Percentiles rank a stretch among this genome's conserved stretches.
Conservation (phyloP, 2,113 vertebrate genomes). For the Gila orcuttii region DNA sequence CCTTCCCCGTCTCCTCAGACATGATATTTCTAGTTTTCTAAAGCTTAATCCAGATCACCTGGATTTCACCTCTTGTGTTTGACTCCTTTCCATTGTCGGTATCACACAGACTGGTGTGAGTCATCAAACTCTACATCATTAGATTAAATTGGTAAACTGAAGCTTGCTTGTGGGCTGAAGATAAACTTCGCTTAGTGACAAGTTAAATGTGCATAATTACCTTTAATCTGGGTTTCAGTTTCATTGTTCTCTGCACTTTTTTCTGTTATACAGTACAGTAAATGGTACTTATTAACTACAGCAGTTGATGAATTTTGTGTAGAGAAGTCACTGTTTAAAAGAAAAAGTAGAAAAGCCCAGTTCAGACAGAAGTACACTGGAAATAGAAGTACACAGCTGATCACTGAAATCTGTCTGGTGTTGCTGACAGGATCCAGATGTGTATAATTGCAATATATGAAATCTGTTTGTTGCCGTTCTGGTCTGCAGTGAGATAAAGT, state of each 20-base stretch:
- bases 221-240: conserved; percentile 16
- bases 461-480: conserved; percentile 70
- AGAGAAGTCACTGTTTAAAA: conserved; percentile 7
- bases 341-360: neutral
- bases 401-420: conserved; percentile 56
- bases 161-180: neutral
- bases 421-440: conserved; percentile 77
- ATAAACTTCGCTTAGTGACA: conserved; percentile 12
- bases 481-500: conserved; percentile 58
- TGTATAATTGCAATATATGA: conserved; percentile 78
- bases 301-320: neutral
- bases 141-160: conserved; percentile 27
- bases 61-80: neutral
- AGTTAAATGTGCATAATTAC: conserved; percentile 24
- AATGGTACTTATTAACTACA: conserved; percentile 14
- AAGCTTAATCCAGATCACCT: conserved; percentile 18
- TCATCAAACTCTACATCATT: conserved; percentile 17
- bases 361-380: too few relatives aligned
- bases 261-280: neutral
- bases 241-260: neutral
- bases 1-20: neutral
- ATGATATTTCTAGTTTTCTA: conserved; percentile 7
- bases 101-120: neutral
- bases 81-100: neutral
- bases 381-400: conserved; percentile 43